Conservation (phyloP, 2,797 vertebrate genomes). For the Arrhamphus sclerolepis region DNA sequence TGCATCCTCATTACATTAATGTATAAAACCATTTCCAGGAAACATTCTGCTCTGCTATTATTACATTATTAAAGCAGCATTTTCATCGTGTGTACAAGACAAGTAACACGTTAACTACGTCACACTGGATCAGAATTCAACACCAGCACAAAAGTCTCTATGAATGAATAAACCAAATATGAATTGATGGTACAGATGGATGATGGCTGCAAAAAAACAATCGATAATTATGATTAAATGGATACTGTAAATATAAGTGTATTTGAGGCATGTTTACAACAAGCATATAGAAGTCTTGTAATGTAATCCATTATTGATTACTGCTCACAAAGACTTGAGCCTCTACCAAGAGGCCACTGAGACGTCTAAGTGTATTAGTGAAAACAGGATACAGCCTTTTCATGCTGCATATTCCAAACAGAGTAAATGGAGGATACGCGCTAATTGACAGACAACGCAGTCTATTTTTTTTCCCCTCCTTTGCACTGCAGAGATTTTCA, state of each 20-base stretch:
- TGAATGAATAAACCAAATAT: slow-evolving; percentile 6
- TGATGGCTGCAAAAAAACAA: background rate
- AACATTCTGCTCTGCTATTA: too few relatives aligned
- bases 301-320: slow-evolving; percentile 32
- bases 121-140: too few relatives aligned
- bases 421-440: slow-evolving; percentile 40
- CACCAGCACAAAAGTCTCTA: background rate
- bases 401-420: slow-evolving; percentile 48
- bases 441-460: slow-evolving; percentile 58
- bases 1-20: too few relatives aligned
- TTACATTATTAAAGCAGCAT: too few relatives aligned
- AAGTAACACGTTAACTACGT: too few relatives aligned
- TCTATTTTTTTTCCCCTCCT: background rate
- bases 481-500: slow-evolving; percentile 43
- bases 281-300: slow-evolving; percentile 1
- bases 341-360: background rate
- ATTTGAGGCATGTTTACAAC: slow-evolving; percentile 17
- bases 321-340: slow-evolving; percentile 6
- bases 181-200: background rate
- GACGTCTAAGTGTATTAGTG: slow-evolving; percentile 22
- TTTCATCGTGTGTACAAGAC: too few relatives aligned
- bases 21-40: too few relatives aligned
- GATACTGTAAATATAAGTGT: background rate
- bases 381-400: slow-evolving; percentile 45
- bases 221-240: slow-evolving; percentile 3